Conservation (phyloP, 2,113 vertebrate genomes). For the Cyanistes caeruleus region DNA sequence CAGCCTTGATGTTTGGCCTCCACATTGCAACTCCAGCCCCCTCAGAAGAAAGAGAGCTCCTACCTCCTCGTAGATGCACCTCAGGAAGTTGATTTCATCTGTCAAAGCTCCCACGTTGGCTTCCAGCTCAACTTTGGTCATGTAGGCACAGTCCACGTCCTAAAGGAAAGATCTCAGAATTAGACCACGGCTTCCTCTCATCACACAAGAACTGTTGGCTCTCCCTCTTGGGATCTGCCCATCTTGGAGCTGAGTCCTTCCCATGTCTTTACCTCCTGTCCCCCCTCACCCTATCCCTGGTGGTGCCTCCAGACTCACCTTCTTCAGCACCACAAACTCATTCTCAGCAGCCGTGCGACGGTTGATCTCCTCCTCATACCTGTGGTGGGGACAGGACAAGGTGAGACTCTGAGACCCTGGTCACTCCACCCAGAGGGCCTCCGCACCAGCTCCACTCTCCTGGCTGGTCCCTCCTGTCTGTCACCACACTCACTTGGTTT, state of each 20-base stretch:
- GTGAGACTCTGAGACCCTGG: neutral
- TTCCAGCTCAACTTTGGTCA: conserved; percentile 78
- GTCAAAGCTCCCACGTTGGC: conserved; percentile 56
- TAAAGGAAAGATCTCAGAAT: neutral
- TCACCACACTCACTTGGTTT: conserved; percentile 79
- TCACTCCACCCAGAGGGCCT: neutral
- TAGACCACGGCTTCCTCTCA: accelerated
- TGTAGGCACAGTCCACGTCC: conserved; percentile 78
- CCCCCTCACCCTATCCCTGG: neutral
- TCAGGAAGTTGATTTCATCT: conserved; percentile 73
- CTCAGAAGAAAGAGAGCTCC: neutral
- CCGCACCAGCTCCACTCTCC: accelerated
- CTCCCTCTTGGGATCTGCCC: neutral
- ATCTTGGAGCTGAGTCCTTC: neutral
- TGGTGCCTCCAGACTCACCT: conserved; percentile 70
- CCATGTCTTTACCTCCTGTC: neutral
- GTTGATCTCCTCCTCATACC: conserved; percentile 94
- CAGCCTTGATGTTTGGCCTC: too few relatives aligned
- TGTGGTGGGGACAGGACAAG: conserved; percentile 18
- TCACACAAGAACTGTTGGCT: neutral
- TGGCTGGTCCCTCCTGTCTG: accelerated
- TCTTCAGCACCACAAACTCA: conserved; percentile 91
- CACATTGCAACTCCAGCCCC: too few relatives aligned
- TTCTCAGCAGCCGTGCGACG: conserved; percentile 85
- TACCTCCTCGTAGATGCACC: conserved; percentile 62